These are phyloP conservation scores for Jordanella pulchra DNA, from an alignment of 2,797 vertebrate species.

Conservation along the genomic window DNA sequence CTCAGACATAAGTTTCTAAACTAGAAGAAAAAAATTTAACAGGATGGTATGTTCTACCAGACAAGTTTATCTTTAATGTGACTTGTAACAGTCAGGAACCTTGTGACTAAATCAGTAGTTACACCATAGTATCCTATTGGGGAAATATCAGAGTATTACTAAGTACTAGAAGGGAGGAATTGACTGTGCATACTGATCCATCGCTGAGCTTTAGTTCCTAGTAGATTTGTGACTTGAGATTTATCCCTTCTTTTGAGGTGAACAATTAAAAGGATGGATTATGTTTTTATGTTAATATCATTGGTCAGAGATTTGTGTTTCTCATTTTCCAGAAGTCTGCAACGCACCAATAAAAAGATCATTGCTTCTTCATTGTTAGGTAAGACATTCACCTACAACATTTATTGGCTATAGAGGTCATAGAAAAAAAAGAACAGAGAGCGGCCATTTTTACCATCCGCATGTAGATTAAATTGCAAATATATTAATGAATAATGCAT, in stretches of 20 bases:
- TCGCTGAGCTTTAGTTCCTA: background rate
- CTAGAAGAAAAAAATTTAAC: background rate
- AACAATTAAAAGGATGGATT: background rate
- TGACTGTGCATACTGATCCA: background rate
- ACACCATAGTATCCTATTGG: background rate
- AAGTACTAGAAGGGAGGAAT: background rate
- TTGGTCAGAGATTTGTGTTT: background rate
- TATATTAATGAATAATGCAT: constrained; percentile 5
- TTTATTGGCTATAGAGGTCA: constrained; percentile 1
- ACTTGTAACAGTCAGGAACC: background rate
- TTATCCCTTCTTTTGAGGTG: background rate
- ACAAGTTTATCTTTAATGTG: too few species aligned
- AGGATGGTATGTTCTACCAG: too few species aligned
- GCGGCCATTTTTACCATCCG: background rate
- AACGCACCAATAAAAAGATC: background rate
- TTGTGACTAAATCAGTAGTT: background rate
- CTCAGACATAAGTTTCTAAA: background rate
- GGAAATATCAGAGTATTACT: background rate
- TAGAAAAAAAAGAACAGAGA: background rate
- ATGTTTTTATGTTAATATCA: background rate
- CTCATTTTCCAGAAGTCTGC: background rate
- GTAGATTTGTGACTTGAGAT: background rate
- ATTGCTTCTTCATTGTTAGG: background rate
- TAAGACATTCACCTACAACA: background rate
- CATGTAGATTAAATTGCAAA: constrained; percentile 5